Evolutionary conservation across 2,113 vertebrate species (phyloP).

Genomic region (Paracanthobrama guichenoti): DNA sequence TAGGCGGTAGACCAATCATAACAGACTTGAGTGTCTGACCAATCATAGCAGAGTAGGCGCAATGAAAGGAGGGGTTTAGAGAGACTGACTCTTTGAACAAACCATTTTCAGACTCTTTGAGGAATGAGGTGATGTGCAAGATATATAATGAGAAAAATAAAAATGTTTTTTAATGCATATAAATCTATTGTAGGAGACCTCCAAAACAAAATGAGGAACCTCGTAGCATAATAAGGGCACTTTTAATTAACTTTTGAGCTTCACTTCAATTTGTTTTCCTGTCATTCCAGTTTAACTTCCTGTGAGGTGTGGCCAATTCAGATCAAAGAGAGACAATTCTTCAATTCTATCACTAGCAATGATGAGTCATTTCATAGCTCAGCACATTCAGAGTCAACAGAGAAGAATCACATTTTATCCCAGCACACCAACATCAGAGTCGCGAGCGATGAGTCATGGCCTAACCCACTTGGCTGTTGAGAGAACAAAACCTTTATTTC

Average conservation of each 20-base stretch:
- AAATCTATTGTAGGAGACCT: too few species aligned
- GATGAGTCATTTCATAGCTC: constrained; percentile 14
- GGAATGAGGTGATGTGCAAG: too few species aligned
- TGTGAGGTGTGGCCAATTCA: constrained; percentile 8
- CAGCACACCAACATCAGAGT: background rate
- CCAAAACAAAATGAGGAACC: too few species aligned
- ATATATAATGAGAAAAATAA: too few species aligned
- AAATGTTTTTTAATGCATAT: too few species aligned
- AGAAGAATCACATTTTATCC: background rate
- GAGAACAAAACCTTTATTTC: background rate
- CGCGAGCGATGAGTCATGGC: background rate
- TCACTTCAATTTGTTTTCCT: background rate
- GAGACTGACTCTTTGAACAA: too few species aligned
- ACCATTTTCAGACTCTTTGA: too few species aligned
- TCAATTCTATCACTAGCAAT: background rate
- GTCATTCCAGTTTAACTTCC: background rate
- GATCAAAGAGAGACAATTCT: constrained; percentile 4
- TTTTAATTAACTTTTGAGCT: background rate
- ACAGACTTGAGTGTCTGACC: too few species aligned
- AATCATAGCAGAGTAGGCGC: too few species aligned
- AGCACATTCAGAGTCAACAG: constrained; percentile 3
- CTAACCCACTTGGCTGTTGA: background rate
- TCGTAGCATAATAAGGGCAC: too few species aligned
- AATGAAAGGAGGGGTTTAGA: too few species aligned
- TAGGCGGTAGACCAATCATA: too few species aligned